Evolutionary conservation across 2,888 invertebrate species (phyloP).

Genomic region (Spisula solida): DNA sequence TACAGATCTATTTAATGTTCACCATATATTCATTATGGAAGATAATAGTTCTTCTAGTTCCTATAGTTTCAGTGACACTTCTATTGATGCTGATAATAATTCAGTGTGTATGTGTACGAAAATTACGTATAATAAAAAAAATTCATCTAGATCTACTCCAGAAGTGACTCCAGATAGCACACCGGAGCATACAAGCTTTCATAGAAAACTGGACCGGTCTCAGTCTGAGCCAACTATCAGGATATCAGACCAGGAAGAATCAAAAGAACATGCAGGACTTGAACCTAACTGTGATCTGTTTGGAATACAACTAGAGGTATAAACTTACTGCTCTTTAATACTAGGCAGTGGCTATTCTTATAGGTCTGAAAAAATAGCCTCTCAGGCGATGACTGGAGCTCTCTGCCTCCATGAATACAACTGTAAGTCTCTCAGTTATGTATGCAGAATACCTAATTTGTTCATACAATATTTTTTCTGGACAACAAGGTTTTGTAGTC

Average conservation of each 20-base stretch:
- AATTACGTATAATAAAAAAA: slow-evolving; percentile 59
- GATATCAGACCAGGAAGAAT: slow-evolving; percentile 51
- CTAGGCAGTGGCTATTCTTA: too few species aligned
- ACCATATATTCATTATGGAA: slow-evolving; percentile 45
- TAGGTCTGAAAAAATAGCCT: too few species aligned
- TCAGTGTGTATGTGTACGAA: slow-evolving; percentile 61
- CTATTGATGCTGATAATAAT: slow-evolving; percentile 56
- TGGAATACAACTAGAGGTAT: slow-evolving; percentile 80
- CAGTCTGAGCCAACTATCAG: slow-evolving; percentile 59
- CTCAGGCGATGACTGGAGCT: too few species aligned
- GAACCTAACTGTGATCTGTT: slow-evolving; percentile 77
- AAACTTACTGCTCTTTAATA: background rate
- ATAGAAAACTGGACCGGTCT: slow-evolving; percentile 50
- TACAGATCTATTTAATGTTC: background rate
- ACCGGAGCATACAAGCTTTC: slow-evolving; percentile 7
- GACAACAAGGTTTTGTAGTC: too few species aligned
- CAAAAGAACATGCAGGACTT: slow-evolving; percentile 49
- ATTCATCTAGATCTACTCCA: background rate
- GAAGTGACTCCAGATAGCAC: slow-evolving; percentile 16
- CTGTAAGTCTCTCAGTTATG: too few species aligned
- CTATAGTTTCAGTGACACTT: slow-evolving; percentile 67
- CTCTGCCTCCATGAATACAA: too few species aligned
- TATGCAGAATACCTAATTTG: too few species aligned
- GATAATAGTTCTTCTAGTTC: slow-evolving; percentile 59
- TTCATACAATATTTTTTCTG: too few species aligned